Evolutionary conservation across 2,113 vertebrate genomes (phyloP), one percentile per base, ranked within the genome.

Genomic region (Centropus unirufus): DNA sequence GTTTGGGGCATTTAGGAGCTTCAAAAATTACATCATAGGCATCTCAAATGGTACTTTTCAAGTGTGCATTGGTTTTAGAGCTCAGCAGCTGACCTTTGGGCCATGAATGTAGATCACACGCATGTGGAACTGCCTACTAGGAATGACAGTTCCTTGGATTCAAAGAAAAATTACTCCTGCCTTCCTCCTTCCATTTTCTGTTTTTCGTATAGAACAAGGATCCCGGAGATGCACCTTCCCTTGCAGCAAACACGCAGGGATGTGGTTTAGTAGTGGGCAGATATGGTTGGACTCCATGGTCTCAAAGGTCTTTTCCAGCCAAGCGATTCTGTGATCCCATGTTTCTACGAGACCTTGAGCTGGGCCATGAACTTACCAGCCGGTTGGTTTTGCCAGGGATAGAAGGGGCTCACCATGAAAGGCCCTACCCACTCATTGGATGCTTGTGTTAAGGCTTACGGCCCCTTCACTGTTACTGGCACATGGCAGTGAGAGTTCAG

Each of bases 1-100:
- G 40, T 54, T 22, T 12, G 87, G 93, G 79, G 67, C 78, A 85
- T 83, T 94, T 82, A 76, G 49, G 39, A 93, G 83, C 89, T 95
- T 95, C 91, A 81, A 85, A 94, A 95, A 91, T 94, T 58, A 74
- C 51, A 83, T 92, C 67, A 52, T 47, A 83, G 91, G 46, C 59
- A 85, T 90, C 84, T 88, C 87, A 94, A 91, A 90, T 70, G 77
- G 40, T 73, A 73, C 66, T 91, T 89, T 79, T 79, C 81, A 92
- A 89, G 81, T 3, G 1, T 54, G 59, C 51, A 22, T 79, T 95
- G 46, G 75, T 90, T 95, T 90, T 84, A 85, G 69, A 93, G 72
- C 79, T 67, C 90, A 82, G 87, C 74, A 85, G 82, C 59, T 3
- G 49, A 82, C 84, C 87, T 94, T 82, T 94, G 87, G 75, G 78